Conservation (phyloP, 1,140 invertebrate genomes). For the Halotydeus destructor region DNA sequence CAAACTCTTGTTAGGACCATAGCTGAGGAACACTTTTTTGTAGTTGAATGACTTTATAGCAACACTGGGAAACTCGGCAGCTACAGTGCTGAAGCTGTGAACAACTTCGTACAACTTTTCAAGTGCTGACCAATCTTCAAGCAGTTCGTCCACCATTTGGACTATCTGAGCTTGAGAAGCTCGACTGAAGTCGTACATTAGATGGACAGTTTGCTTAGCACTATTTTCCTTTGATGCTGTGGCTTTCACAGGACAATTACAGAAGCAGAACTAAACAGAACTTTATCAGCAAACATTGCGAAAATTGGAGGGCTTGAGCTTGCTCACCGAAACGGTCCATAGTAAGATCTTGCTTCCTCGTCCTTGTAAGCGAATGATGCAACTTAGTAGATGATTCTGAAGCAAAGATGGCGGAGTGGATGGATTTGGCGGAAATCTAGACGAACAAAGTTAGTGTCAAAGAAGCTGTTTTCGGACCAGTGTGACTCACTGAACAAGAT, state of each 20-base stretch:
- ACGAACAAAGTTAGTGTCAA: too few species aligned
- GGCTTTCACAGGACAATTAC: too few species aligned
- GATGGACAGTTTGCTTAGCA: conserved; percentile 56
- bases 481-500: conserved; percentile 11
- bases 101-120: conserved; percentile 66
- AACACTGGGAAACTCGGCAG: conserved; percentile 20
- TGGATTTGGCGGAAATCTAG: background rate
- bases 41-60: conserved; percentile 60
- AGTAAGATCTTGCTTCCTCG: conserved; percentile 59
- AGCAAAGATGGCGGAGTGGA: background rate
- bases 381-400: conserved; percentile 45
- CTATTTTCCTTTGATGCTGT: conserved; percentile 41
- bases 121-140: conserved; percentile 76
- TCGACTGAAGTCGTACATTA: conserved; percentile 57
- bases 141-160: conserved; percentile 54
- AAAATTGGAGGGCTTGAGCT: conserved; percentile 44
- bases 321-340: conserved; percentile 68
- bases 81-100: conserved; percentile 42
- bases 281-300: too few species aligned
- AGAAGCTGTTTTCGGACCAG: too few species aligned
- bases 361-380: conserved; percentile 55
- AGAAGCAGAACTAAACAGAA: too few species aligned
- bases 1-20: conserved; percentile 52
- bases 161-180: conserved; percentile 32
- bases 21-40: conserved; percentile 50